Evolutionary conservation across 1,140 invertebrate genomes (phyloP).

Genomic region (Adoxophyes honmai): DNA sequence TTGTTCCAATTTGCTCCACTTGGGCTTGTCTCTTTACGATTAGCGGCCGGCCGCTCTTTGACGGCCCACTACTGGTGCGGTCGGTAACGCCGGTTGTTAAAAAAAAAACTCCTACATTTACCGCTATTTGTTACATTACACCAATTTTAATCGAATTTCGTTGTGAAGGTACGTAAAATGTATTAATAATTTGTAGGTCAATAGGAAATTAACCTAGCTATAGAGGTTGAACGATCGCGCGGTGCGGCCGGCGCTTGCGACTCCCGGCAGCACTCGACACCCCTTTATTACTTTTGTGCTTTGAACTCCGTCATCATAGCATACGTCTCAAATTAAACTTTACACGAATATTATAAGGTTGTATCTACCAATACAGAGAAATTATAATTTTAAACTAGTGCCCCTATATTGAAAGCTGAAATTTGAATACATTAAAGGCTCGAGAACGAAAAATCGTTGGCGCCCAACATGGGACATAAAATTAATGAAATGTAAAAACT

Average conservation of each 20-base stretch:
- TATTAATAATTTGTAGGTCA: background rate
- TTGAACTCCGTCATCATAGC: slow-evolving; percentile 59
- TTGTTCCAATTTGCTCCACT: slow-evolving; percentile 73
- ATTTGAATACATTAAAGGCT: no score
- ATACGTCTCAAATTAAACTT: slow-evolving; percentile 54
- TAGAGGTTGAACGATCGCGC: slow-evolving; percentile 16
- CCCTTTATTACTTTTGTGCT: slow-evolving; percentile 69
- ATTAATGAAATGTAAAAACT: slow-evolving; percentile 39
- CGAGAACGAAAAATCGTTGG: no score
- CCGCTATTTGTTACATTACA: no score
- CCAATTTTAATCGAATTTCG: no score
- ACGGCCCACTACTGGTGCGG: slow-evolving; percentile 49
- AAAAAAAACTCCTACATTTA: no score
- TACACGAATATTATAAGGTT: no score
- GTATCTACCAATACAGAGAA: no score
- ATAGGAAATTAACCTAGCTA: background rate
- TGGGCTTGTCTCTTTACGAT: slow-evolving; percentile 66
- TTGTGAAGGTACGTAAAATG: background rate
- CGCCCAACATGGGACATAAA: slow-evolving; percentile 36
- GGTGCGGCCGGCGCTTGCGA: slow-evolving; percentile 23
- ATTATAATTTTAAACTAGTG: slow-evolving; percentile 42
- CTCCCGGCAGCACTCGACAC: slow-evolving; percentile 55
- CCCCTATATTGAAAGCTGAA: no score
- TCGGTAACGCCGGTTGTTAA: slow-evolving; percentile 18
- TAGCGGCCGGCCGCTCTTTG: slow-evolving; percentile 43